Base-by-base conservation (phyloP, 2,888 invertebrate genomes). In the Nephrotoma flavescens region DNA sequence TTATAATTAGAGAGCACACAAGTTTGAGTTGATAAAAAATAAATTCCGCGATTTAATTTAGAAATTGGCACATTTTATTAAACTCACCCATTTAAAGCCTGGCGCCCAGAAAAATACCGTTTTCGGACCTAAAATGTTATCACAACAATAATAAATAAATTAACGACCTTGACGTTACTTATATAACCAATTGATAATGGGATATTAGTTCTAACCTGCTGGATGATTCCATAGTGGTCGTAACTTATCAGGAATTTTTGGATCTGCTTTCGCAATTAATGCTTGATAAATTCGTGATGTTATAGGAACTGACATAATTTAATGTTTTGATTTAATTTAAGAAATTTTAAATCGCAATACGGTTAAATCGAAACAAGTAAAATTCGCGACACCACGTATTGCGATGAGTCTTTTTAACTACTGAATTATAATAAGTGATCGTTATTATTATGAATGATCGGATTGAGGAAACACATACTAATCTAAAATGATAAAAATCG, bases 31-130 rank as follows among this genome's bases (percentile, higher is more conserved):
- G 31, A 31, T 71, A 52, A 15, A 52, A 71, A 71, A 71, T 31
- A 12, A 6, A 31, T 7, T 71, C 31, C 52, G 52, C 52, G 15
- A 31, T 19, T 15, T 44, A 9, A 44, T 44, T 44, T 44, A 11
- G 6, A 11, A 83, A 42, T 42, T 84, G 84, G 42, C 42, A 84
- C 42, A 84, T 31, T 31, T 31, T 31, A 31, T 31, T 84, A 12
- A 88, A 92, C 94, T 94, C 94, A 98, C 98, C 99, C 99, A 99
- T 95, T 99, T 99, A 90, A 98, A 96, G 41, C 95, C 94, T 88
- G 99, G 99, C 52, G 99, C 98, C 99, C 99, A 99, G 93, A 99
- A 99, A 92, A 98, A 98, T 87, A 99, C 95, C 2, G 99, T 99
- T 93, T 99, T 98, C 9, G 99, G 99, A 91, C 99, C 99, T 98